Evolutionary conservation across 2,888 invertebrate genomes (phyloP), one percentile per base, ranked within the genome.

Genomic region (Spisula solida): DNA sequence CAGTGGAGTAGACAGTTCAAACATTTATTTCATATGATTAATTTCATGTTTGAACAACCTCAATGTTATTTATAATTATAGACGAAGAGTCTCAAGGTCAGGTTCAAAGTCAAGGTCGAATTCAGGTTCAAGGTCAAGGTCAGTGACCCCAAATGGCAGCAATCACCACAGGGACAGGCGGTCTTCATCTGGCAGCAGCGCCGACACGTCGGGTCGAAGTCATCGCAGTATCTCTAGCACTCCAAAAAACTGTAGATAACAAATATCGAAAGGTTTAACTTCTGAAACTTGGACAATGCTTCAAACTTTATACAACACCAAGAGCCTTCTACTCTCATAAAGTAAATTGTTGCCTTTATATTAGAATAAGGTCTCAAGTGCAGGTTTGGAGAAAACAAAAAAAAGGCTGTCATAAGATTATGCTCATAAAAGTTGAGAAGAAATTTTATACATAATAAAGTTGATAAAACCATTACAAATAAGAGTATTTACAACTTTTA

Each of bases 231-330:
- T 95, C 47, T 95, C 95, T 31, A 95, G 95, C 91, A 96, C 96
- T 20, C 96, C 96, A 47, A 96, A 95, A 90, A 96, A 95, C 92
- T 94, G 95, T 91, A 95, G 94, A 95, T 92, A 88, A 88, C 91
- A 14, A 48, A 70, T 8, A 29, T 1, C 31, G 14, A 31, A 25
- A 1, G 5, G 0, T 34, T 34, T 34, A 75, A 75, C 2, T 34
- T 16, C 25, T 75, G 75, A 75, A 12, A 16, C 16, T 31, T 16
- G 75, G 34, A 31, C 5, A 34, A 25, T 2, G 6, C 12, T 66
- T 0, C 25, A 25, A 66, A 10, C 60, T 66, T 12, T 66, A 8
- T 66, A 25, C 60, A 66, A 66, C 25, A 25, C 25, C 56, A n/a
- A n/a, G n/a, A n/a, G n/a, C n/a, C n/a, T n/a, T n/a, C n/a, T n/a